Conservation (phyloP, 2,888 invertebrate genomes). For the Acrocyrtus sp. region DNA sequence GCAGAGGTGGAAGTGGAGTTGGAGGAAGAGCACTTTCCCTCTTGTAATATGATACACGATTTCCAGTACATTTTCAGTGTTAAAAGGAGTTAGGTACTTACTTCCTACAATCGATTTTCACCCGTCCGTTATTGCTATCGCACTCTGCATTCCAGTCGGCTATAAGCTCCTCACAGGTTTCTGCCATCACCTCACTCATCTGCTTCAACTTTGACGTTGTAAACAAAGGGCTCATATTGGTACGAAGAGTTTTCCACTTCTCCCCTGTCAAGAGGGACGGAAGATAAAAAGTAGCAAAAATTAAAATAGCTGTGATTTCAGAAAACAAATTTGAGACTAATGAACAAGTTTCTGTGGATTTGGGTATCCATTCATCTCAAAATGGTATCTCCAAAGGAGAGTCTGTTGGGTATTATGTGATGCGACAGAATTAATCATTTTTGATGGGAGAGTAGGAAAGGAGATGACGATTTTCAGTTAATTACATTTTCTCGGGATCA, state of each 20-base stretch:
- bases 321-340: background rate
- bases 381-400: too few species aligned
- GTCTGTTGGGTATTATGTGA: too few species aligned
- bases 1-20: background rate
- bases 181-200: constrained; percentile 51
- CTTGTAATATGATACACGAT: background rate
- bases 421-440: too few species aligned
- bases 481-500: background rate
- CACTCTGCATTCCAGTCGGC: constrained; percentile 46
- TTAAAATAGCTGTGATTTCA: background rate
- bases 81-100: constrained; percentile 21
- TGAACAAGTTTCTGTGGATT: background rate
- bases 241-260: constrained; percentile 60
- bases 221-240: constrained; percentile 53
- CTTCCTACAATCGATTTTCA: constrained; percentile 59
- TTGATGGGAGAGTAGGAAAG: too few species aligned
- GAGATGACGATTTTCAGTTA: too few species aligned
- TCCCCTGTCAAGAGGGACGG: constrained; percentile 54
- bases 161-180: constrained; percentile 48
- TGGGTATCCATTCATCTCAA: too few species aligned
- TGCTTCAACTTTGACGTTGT: constrained; percentile 57
- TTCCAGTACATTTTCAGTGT: background rate
- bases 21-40: too few species aligned
- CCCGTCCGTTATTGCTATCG: constrained; percentile 36
- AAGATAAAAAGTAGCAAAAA: background rate